A percentile compares a stretch with the other conserved stretches of the same genome.
phyloP scores from a whole-genome alignment of 2,797 vertebrate species.

The Hemibagrus guttatus region DNA sequence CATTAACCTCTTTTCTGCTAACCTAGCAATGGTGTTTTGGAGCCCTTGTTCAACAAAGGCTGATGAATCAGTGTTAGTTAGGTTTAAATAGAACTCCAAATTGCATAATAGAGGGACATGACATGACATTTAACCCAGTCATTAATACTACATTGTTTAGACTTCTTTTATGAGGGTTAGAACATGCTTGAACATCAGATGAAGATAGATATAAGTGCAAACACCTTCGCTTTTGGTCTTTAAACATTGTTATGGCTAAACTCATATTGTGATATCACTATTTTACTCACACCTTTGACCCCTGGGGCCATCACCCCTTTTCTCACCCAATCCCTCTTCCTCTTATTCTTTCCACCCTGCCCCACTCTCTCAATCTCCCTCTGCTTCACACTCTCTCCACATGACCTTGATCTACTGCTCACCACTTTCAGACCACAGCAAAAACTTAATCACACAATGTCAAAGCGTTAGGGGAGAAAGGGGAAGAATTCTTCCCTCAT shows the following conservation, averaged over 20 bases:
- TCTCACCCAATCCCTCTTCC: constrained; percentile 24
- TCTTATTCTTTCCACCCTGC: constrained; percentile 2
- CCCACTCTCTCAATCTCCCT: constrained; percentile 21
- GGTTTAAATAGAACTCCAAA: constrained; percentile 36
- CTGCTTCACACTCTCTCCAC: constrained; percentile 58
- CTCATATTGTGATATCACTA: constrained; percentile 45
- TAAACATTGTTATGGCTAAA: constrained; percentile 31
- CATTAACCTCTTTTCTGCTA: constrained; percentile 53
- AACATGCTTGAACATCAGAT: not conserved
- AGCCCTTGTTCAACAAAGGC: constrained; percentile 28
- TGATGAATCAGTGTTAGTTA: not conserved
- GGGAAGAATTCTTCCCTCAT: constrained; percentile 66
- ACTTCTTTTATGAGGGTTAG: not conserved
- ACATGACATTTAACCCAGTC: not conserved
- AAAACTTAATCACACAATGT: constrained; percentile 86
- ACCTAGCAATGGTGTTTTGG: constrained; percentile 49
- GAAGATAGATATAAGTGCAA: not conserved
- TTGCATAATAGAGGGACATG: not conserved
- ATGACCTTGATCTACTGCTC: constrained; percentile 81
- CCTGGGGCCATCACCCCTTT: constrained; percentile 43
- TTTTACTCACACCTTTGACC: constrained; percentile 52
- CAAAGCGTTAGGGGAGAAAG: constrained; percentile 58
- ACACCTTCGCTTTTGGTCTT: not conserved
- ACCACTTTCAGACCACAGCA: constrained; percentile 78
- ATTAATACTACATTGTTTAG: not conserved